These are phyloP conservation scores for Vanacampus margaritifer DNA, from an alignment of 2,113 vertebrate genomes.

Conservation along the genomic window DNA sequence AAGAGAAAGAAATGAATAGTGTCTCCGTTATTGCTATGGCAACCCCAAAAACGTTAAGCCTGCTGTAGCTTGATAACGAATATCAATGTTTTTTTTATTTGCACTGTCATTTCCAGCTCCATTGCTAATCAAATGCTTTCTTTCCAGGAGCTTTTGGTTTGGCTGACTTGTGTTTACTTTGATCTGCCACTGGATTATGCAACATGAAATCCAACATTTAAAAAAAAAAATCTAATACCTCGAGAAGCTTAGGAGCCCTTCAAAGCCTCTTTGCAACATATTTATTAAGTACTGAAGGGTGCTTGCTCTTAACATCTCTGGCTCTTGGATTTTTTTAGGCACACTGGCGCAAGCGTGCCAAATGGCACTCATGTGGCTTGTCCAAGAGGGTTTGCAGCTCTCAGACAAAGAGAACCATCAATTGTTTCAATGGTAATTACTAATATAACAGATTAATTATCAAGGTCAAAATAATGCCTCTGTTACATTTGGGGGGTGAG, in stretches of 20 bases:
- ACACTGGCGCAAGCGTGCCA: not conserved
- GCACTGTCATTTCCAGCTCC: not conserved
- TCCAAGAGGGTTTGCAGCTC: not conserved
- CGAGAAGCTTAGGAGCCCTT: conserved; percentile 36
- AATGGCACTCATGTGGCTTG: no score
- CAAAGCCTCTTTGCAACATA: conserved; percentile 24
- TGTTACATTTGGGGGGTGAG: no score
- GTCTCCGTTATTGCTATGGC: no score
- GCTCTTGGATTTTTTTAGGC: not conserved
- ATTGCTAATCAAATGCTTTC: not conserved
- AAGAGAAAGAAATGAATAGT: no score
- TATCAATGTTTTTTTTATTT: not conserved
- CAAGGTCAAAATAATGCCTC: not conserved
- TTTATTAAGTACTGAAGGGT: conserved; percentile 15
- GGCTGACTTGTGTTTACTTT: conserved; percentile 42
- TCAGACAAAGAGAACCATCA: not conserved
- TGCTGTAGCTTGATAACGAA: not conserved
- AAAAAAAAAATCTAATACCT: conserved; percentile 35
- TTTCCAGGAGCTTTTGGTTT: conserved; percentile 5
- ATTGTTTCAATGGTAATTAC: no score
- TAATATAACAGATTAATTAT: not conserved
- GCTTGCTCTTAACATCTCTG: not conserved
- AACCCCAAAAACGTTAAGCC: no score
- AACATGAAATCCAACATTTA: conserved; percentile 35
- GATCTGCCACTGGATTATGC: conserved; percentile 37